A percentile compares a stretch with the other conserved stretches of the same genome.
Evolutionary conservation across 2,797 vertebrate genomes (phyloP).

Genomic region (Chloroceryle inda): DNA sequence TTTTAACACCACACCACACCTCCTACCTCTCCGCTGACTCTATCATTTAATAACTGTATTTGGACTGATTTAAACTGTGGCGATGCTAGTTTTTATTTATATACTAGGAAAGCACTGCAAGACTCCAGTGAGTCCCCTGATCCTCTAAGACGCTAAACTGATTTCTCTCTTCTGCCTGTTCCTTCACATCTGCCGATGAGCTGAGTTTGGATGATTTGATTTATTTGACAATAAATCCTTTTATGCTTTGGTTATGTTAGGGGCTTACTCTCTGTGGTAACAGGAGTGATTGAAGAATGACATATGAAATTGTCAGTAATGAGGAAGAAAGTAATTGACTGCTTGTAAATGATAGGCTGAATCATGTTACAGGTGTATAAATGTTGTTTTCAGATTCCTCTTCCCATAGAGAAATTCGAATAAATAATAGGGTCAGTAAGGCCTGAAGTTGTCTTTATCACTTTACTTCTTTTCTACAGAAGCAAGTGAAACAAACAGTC

Average conservation of each 20-base stretch:
- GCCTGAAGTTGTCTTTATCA: background rate
- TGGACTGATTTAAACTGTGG: background rate
- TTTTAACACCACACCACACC: background rate
- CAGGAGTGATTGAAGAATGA: background rate
- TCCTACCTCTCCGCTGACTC: background rate
- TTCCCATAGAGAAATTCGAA: background rate
- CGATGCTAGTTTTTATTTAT: background rate
- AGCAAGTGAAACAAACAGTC: background rate
- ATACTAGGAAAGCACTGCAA: background rate
- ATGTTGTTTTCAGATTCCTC: background rate
- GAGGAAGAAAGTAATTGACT: background rate
- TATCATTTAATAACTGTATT: background rate
- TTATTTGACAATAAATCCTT: constrained; percentile 31
- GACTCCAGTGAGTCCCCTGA: background rate
- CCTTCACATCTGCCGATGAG: background rate
- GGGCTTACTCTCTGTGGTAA: background rate
- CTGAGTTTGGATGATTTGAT: constrained; percentile 10
- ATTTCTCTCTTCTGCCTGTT: background rate
- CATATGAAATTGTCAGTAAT: background rate
- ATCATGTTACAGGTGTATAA: background rate
- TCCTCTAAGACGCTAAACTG: background rate
- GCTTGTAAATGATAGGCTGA: background rate
- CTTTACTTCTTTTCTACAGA: background rate
- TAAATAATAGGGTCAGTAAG: background rate
- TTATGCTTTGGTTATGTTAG: background rate